Evolutionary conservation across 2,113 vertebrate genomes (phyloP).

Genomic region (Ramphastos sulfuratus): DNA sequence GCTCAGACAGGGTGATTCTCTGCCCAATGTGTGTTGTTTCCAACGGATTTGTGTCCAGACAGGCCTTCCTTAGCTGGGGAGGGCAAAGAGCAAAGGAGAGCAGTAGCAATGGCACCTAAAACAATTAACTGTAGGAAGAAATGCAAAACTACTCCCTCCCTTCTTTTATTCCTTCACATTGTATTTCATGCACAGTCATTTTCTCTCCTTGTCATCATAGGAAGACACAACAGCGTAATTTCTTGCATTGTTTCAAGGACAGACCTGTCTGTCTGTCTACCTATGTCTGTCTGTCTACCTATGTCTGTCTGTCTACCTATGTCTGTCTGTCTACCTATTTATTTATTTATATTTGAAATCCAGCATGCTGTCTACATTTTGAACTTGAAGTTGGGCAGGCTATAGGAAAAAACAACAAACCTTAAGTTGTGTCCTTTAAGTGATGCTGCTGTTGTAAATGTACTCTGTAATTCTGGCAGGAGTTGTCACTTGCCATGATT

Average conservation of each 20-base stretch:
- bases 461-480: background rate
- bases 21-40: background rate
- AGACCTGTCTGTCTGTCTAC: too few relatives aligned
- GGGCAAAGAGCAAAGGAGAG: background rate
- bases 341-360: background rate
- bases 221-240: background rate
- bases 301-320: too few relatives aligned
- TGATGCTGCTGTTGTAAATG: background rate
- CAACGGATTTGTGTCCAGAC: fast-evolving
- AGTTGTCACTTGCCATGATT: conserved; percentile 7
- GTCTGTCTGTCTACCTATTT: too few relatives aligned
- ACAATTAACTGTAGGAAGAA: background rate
- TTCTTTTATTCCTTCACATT: background rate
- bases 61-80: background rate
- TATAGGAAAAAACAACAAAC: background rate
- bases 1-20: background rate
- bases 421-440: background rate
- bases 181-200: background rate
- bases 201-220: background rate
- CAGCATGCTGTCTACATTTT: background rate
- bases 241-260: background rate
- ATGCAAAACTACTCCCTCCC: background rate
- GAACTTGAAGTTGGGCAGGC: background rate
- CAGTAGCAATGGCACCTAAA: background rate
- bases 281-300: too few relatives aligned